A percentile compares a stretch with the other conserved stretches of the same genome.
Evolutionary conservation across 2,113 vertebrate genomes (phyloP).

Genomic region (Pachypanchax playfairii): DNA sequence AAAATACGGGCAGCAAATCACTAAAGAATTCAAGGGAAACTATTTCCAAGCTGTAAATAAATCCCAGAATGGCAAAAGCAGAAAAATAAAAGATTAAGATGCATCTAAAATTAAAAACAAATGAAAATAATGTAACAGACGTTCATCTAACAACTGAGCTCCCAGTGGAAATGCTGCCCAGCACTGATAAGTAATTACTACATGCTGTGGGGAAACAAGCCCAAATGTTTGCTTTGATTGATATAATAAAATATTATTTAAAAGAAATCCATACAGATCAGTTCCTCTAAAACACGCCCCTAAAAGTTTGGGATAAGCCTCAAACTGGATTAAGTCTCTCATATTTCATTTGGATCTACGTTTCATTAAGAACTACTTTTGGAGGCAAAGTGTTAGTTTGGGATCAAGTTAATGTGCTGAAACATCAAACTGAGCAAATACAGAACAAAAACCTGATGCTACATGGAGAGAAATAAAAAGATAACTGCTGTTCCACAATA

Average conservation of each 20-base stretch:
- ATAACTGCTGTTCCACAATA: constrained; percentile 68
- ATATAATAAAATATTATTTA: too few species aligned
- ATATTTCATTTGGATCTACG: constrained; percentile 22
- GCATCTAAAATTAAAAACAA: constrained; percentile 1
- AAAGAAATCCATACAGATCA: too few species aligned
- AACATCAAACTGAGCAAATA: constrained; percentile 47
- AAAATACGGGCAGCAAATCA: constrained; percentile 12
- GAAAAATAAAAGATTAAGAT: background rate
- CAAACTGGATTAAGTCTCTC: constrained; percentile 22
- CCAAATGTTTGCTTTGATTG: constrained; percentile 1
- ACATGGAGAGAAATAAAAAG: constrained; percentile 67
- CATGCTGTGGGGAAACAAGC: background rate
- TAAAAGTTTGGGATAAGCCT: too few species aligned
- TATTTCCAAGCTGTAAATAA: background rate
- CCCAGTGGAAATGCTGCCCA: constrained; percentile 4
- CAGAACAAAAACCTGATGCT: constrained; percentile 69
- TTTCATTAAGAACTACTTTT: constrained; percentile 43
- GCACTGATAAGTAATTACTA: too few species aligned
- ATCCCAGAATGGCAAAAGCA: background rate
- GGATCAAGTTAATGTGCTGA: constrained; percentile 46
- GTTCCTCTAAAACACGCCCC: background rate
- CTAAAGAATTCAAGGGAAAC: constrained; percentile 7
- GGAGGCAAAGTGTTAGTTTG: constrained; percentile 36
- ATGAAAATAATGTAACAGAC: constrained; percentile 55
- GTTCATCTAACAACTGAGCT: constrained; percentile 22